Evolutionary conservation across 2,888 invertebrate species (phyloP), one percentile per base, ranked within the genome.

Genomic region (Amphipyra berbera): DNA sequence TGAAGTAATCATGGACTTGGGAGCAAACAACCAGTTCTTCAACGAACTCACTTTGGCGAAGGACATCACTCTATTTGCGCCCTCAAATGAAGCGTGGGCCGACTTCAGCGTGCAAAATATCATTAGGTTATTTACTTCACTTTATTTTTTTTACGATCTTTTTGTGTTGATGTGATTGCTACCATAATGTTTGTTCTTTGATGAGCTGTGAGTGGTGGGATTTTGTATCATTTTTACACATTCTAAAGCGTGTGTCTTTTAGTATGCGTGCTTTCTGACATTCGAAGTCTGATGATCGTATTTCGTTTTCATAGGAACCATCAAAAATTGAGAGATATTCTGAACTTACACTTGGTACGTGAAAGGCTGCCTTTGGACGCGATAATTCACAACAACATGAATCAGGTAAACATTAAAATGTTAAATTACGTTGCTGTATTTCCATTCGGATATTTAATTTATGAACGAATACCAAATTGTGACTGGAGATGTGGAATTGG

Each of bases 21-120:
- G 97, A 6, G 96, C 96, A 60, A 96, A 97, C 73, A 95, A 94
- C 73, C 93, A 90, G 82, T 97, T 98, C 84, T 95, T 97, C 86
- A 96, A 96, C 67, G 96, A 96, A 72, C 96, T 98, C 37, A 97
- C 96, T 60, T 92, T 95, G 62, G 96, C 96, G 69, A 96, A 96
- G 61, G 97, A 97, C 77, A 95, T 98, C 27, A 98, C 98, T 3
- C 95, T 98, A 61, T 97, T 98, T 88, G 98, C 98, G 1, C 98
- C 98, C 0, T 98, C 97, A 82, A 98, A 98, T 86, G 97, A 97
- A 68, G 98, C 98, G 12, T 97, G 98, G 96, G 96, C 96, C 49
- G 96, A 97, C 74, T 95, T 96, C 48, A 96, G 96, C 70, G 96
- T 98, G n/a, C 96, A 96, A 81, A 96, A 96, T 82, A 95, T 98